These are phyloP conservation scores for Pseudomyrmex cubaensis DNA, from an alignment of 1,140 invertebrate genomes.

Conservation along the genomic window DNA sequence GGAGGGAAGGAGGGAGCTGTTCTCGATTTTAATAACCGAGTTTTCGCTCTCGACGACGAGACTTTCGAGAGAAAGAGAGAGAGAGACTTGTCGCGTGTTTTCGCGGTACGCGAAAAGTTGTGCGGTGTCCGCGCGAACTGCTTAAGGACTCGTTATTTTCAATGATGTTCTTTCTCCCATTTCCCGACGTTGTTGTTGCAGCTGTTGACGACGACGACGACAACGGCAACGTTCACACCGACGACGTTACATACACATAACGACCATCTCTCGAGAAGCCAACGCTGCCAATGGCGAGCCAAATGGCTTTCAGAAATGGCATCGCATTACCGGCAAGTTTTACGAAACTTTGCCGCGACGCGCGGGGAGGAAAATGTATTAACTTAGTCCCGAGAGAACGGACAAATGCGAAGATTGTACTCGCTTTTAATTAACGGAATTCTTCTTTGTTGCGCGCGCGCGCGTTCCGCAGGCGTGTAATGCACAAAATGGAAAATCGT, in stretches of 20 bases:
- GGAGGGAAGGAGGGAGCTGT: neutral
- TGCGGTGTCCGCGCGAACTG: conserved; percentile 24
- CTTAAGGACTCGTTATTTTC: conserved; percentile 66
- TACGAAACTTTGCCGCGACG: conserved; percentile 62
- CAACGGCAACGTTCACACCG: conserved; percentile 12
- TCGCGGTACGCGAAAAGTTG: conserved; percentile 24
- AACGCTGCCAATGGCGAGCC: conserved; percentile 50
- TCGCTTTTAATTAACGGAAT: conserved; percentile 68
- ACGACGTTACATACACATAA: conserved; percentile 51
- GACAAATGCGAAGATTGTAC: conserved; percentile 45
- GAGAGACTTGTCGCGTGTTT: conserved; percentile 10
- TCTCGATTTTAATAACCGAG: conserved; percentile 61
- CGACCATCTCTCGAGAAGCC: conserved; percentile 46
- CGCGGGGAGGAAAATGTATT: conserved; percentile 53
- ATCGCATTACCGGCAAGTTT: conserved; percentile 69
- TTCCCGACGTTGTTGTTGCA: neutral
- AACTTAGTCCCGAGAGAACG: conserved; percentile 43
- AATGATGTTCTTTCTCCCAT: conserved; percentile 61
- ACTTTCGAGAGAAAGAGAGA: neutral
- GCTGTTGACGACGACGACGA: neutral
- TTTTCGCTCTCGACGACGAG: neutral
- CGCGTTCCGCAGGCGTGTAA: too few relatives aligned
- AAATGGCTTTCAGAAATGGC: conserved; percentile 57
- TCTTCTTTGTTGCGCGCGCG: conserved; percentile 55
- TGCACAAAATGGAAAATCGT: neutral